A percentile compares a stretch with the other conserved stretches of the same genome.
Conservation (phyloP, 1,140 invertebrate species). For the Bombus soroeensis region DNA sequence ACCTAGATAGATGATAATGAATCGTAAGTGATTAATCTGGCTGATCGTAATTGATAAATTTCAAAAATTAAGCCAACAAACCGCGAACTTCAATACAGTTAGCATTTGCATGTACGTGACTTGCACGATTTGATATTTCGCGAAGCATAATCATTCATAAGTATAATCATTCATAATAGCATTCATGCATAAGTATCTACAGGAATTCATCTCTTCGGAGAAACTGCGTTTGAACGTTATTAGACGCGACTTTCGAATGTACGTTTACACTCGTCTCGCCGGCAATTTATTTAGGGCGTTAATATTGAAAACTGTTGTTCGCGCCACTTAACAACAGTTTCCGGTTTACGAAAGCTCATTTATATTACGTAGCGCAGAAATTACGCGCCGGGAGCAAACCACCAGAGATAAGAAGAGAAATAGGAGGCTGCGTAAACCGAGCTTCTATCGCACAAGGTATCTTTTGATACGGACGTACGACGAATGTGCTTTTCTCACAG, state of each 20-base stretch:
- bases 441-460: background rate
- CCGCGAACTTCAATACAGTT: background rate
- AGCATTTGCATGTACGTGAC: background rate
- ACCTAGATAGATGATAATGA: too few species aligned
- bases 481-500: background rate
- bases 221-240: background rate
- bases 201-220: background rate
- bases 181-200: too few species aligned
- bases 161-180: too few species aligned
- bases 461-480: constrained; percentile 4
- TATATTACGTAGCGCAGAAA: constrained; percentile 23
- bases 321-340: constrained; percentile 27
- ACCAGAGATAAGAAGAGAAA: constrained; percentile 32
- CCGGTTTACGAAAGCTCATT: constrained; percentile 21
- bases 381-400: background rate
- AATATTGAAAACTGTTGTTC: constrained; percentile 34
- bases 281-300: background rate
- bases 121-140: background rate
- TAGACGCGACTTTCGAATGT: background rate
- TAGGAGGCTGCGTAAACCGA: constrained; percentile 14
- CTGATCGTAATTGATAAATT: too few species aligned
- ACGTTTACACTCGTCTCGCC: background rate
- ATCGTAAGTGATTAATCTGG: too few species aligned
- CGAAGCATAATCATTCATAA: too few species aligned
- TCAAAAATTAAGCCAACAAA: background rate